phyloP scores from a whole-genome alignment of 2,113 vertebrate species.

The Rhinoptilus africanus region DNA sequence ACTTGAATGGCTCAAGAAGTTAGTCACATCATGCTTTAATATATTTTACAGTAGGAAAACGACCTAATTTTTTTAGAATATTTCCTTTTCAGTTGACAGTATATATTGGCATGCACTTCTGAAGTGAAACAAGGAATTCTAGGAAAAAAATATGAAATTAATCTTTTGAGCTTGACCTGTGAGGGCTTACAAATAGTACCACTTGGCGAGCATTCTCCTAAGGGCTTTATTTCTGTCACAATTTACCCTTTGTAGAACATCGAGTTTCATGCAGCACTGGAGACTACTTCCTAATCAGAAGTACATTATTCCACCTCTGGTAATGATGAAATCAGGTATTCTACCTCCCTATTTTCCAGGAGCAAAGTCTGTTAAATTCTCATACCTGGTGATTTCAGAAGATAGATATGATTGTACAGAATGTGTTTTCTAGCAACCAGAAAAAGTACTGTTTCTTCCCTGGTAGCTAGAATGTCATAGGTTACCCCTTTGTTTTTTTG shows the following conservation, averaged over 20 bases:
- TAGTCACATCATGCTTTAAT: constrained; percentile 10
- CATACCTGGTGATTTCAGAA: background rate
- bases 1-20: background rate
- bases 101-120: background rate
- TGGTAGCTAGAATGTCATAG: background rate
- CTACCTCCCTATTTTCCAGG: background rate
- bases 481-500: background rate
- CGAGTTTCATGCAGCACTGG: background rate
- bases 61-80: background rate
- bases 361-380: background rate
- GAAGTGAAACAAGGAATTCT: background rate
- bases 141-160: constrained; percentile 14
- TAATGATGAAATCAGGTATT: background rate
- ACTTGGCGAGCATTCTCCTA: background rate
- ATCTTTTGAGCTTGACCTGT: background rate
- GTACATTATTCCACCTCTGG: background rate
- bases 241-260: background rate
- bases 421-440: background rate
- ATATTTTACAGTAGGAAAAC: background rate
- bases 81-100: constrained; percentile 1
- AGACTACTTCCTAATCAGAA: background rate
- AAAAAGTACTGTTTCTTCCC: background rate
- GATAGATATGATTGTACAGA: background rate
- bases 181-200: background rate
- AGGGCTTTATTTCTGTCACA: background rate